Evolutionary conservation across 2,113 vertebrate species (phyloP).

Genomic region (Eulemur rufifrons): DNA sequence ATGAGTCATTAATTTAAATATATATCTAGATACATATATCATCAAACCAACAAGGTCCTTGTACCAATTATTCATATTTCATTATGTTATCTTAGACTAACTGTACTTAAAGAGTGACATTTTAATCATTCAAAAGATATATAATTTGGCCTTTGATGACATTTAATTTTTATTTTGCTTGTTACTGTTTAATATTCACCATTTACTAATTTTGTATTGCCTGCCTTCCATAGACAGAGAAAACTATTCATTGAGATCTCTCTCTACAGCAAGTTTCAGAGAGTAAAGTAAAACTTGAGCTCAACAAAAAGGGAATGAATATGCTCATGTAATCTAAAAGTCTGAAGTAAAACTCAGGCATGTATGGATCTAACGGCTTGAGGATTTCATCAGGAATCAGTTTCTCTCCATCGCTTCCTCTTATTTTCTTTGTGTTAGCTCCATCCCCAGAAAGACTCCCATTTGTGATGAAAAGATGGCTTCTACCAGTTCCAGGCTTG

Average conservation of each 20-base stretch:
- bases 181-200: constrained; percentile 8
- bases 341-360: background rate
- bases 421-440: background rate
- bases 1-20: background rate
- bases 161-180: constrained; percentile 24
- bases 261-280: background rate
- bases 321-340: background rate
- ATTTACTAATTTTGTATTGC: background rate
- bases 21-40: background rate
- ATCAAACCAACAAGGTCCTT: background rate
- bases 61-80: background rate
- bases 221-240: background rate
- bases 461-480: background rate
- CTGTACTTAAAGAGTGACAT: background rate
- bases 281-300: background rate
- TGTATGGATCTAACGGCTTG: background rate
- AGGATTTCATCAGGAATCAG: background rate
- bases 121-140: background rate
- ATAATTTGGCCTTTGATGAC: background rate
- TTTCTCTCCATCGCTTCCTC: background rate
- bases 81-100: background rate
- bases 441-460: background rate
- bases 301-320: background rate
- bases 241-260: background rate
- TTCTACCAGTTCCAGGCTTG: background rate